Conservation (phyloP, 1,140 invertebrate genomes). For the Drosophila bipectinata region DNA sequence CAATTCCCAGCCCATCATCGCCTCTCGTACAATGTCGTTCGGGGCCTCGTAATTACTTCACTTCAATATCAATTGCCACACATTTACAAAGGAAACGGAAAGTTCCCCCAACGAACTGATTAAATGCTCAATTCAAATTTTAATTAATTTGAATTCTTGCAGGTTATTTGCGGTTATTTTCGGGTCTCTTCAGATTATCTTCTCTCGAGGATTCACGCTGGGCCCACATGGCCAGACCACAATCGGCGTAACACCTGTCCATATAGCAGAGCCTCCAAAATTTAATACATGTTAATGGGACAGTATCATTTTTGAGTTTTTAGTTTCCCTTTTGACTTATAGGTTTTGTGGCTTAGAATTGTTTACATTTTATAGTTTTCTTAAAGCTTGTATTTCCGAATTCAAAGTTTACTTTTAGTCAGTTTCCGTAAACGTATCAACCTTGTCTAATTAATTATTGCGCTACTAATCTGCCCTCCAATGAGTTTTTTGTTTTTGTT, state of each 20-base stretch:
- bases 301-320: not conserved
- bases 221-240: slow-evolving; percentile 53
- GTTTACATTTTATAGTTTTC: not conserved
- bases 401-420: not conserved
- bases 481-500: slow-evolving; percentile 11
- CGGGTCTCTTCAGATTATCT: slow-evolving; percentile 54
- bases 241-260: slow-evolving; percentile 29
- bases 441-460: slow-evolving; percentile 13
- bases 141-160: slow-evolving; percentile 39
- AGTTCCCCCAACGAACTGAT: slow-evolving; percentile 45
- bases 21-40: slow-evolving; percentile 30
- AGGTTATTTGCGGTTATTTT: slow-evolving; percentile 23
- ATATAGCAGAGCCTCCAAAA: not conserved
- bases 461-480: slow-evolving; percentile 23
- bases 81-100: slow-evolving; percentile 51
- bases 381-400: not conserved
- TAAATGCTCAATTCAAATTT: slow-evolving; percentile 37
- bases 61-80: slow-evolving; percentile 42
- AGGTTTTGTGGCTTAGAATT: not conserved
- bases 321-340: not conserved
- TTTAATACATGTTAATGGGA: slow-evolving; percentile 17
- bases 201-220: slow-evolving; percentile 50
- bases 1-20: slow-evolving; percentile 32
- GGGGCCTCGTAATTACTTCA: slow-evolving; percentile 40
- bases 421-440: not conserved